Percentiles rank a stretch among this genome's conserved stretches.
These are phyloP conservation scores for Trilocha varians DNA, from an alignment of 2,888 invertebrate species.

Conservation along the genomic window DNA sequence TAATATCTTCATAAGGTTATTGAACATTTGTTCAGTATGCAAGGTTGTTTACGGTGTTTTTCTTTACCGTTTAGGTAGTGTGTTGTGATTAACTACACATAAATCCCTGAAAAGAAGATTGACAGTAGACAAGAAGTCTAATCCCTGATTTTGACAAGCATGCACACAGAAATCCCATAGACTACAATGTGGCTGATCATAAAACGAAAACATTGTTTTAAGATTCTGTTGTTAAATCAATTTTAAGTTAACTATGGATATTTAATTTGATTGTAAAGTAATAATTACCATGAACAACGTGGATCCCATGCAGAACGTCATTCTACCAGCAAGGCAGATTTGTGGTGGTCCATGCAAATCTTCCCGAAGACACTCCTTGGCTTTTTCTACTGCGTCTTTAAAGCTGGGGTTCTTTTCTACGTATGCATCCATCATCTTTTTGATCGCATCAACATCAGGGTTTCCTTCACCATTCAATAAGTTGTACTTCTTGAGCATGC, in stretches of 20 bases:
- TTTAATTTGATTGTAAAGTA: not conserved
- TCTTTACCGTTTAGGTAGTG: too few relatives aligned
- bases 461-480: conserved; percentile 28
- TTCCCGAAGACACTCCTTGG: conserved; percentile 28
- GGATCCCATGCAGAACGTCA: conserved; percentile 35
- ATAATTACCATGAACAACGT: conserved; percentile 30
- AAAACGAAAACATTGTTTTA: too few relatives aligned
- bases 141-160: too few relatives aligned
- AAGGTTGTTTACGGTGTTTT: too few relatives aligned
- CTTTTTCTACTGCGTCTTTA: conserved; percentile 22
- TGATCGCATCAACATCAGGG: conserved; percentile 30
- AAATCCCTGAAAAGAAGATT: too few relatives aligned
- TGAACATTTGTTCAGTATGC: too few relatives aligned
- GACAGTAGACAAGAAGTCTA: too few relatives aligned
- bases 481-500: conserved; percentile 35
- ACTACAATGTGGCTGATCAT: too few relatives aligned
- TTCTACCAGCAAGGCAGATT: conserved; percentile 36
- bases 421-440: conserved; percentile 30
- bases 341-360: conserved; percentile 31
- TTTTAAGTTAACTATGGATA: conserved; percentile 4
- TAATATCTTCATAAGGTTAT: too few relatives aligned
- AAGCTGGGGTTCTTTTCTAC: conserved; percentile 27
- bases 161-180: too few relatives aligned
- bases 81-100: too few relatives aligned
- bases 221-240: too few relatives aligned